Conservation (phyloP, 2,113 vertebrate genomes). For the Nicator chloris region DNA sequence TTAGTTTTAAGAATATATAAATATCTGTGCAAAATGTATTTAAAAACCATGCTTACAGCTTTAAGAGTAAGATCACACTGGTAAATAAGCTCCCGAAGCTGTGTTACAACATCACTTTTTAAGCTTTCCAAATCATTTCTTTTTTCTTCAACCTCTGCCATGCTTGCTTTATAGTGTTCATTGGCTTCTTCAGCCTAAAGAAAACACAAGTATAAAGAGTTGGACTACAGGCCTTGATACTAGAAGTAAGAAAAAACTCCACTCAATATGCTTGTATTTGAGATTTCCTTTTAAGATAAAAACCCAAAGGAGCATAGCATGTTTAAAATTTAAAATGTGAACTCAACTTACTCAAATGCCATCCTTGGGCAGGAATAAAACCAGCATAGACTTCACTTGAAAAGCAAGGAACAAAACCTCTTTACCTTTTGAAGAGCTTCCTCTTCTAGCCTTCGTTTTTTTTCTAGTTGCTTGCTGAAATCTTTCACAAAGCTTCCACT, state of each 20-base stretch:
- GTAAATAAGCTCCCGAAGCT: slow-evolving; percentile 90
- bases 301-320: neutral
- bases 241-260: neutral
- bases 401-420: neutral
- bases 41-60: slow-evolving; percentile 79
- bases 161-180: slow-evolving; percentile 87
- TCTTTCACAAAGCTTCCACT: slow-evolving; percentile 72
- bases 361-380: neutral
- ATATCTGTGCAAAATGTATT: neutral
- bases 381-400: neutral
- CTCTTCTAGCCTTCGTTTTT: slow-evolving; percentile 88
- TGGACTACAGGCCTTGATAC: neutral
- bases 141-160: slow-evolving; percentile 85
- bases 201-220: neutral
- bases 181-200: slow-evolving; percentile 89
- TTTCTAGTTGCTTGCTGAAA: slow-evolving; percentile 86
- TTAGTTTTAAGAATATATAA: neutral
- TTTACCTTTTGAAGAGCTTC: slow-evolving; percentile 92
- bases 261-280: neutral
- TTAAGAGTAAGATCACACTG: slow-evolving; percentile 98
- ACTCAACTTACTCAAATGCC: neutral
- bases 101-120: slow-evolving; percentile 88
- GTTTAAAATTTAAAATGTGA: neutral
- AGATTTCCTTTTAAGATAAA: neutral
- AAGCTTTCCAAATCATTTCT: slow-evolving; percentile 83